Percentiles rank a stretch among this genome's conserved stretches.
Conservation (phyloP, 2,113 vertebrate genomes). For the Pomatostomus ruficeps region DNA sequence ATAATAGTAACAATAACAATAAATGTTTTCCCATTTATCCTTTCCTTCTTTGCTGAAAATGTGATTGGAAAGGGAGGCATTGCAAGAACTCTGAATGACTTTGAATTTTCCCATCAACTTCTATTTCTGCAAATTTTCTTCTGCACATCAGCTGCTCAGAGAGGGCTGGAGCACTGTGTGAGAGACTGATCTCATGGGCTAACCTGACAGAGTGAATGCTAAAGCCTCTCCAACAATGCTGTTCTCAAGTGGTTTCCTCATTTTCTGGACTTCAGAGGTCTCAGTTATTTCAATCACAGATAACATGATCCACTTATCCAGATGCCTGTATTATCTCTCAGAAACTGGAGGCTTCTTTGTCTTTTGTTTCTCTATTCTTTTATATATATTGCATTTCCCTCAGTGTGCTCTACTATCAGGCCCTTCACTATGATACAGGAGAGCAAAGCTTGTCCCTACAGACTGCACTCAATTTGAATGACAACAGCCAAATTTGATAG, state of each 20-base stretch:
- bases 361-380: not conserved
- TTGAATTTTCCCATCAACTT: not conserved
- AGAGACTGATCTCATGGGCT: not conserved
- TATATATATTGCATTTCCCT: not conserved
- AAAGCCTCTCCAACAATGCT: not conserved
- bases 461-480: not conserved
- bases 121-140: not conserved
- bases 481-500: not conserved
- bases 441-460: not conserved
- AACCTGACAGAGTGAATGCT: not conserved
- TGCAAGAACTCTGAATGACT: not conserved
- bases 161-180: not conserved
- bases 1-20: not conserved
- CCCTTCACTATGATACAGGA: not conserved
- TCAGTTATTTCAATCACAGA: not conserved
- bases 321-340: not conserved
- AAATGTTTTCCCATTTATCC: not conserved
- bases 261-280: constrained; percentile 6
- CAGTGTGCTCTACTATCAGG: not conserved
- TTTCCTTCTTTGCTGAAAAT: not conserved
- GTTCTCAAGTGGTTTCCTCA: not conserved
- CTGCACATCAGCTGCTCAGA: not conserved
- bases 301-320: not conserved
- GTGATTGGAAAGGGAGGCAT: not conserved
- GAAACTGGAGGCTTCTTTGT: not conserved